These are phyloP conservation scores for Microctonus hyperodae DNA, from an alignment of 2,888 invertebrate genomes.

Conservation along the genomic window DNA sequence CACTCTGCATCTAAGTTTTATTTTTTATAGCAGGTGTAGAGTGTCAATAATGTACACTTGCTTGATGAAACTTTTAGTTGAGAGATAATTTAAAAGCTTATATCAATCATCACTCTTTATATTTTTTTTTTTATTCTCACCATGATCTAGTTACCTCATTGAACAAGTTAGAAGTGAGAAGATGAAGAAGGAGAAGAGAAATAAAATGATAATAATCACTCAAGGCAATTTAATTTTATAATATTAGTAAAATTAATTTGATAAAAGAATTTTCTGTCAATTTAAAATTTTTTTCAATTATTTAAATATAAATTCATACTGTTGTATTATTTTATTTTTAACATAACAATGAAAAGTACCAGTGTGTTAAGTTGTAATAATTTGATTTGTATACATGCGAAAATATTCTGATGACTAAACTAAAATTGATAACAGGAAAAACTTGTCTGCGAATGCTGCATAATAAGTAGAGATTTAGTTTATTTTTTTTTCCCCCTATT, in stretches of 20 bases:
- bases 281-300: too few species aligned
- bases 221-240: too few species aligned
- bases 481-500: background rate
- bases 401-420: background rate
- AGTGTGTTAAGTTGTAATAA: too few species aligned
- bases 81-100: background rate
- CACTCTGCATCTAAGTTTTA: background rate
- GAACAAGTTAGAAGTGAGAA: background rate
- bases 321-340: too few species aligned
- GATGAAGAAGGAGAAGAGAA: too few species aligned
- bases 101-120: background rate
- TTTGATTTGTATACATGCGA: background rate
- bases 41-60: background rate
- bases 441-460: conserved; percentile 25
- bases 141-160: background rate
- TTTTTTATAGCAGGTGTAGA: background rate
- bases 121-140: background rate
- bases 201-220: too few species aligned
- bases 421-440: conserved; percentile 20
- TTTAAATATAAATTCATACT: too few species aligned
- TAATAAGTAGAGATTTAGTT: conserved; percentile 18
- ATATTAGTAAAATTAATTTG: too few species aligned
- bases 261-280: too few species aligned
- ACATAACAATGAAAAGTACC: too few species aligned
- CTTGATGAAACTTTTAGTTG: background rate